phyloP scores from a whole-genome alignment of 2,113 vertebrate genomes.

The Cervus canadensis region DNA sequence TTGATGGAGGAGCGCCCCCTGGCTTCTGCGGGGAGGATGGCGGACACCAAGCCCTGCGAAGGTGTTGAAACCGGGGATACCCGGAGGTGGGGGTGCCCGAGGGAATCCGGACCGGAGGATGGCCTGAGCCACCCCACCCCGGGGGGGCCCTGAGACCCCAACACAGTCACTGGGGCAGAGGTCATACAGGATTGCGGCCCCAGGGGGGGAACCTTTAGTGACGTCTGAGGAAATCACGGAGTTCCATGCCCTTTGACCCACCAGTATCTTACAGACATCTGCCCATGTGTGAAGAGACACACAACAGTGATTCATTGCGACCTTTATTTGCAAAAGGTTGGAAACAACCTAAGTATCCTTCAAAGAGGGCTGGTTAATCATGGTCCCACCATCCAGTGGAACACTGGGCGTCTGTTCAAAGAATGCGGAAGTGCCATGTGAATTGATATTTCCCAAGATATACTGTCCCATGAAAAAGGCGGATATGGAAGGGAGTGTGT shows the following conservation, averaged over 20 bases:
- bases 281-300: neutral
- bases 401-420: neutral
- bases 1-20: neutral
- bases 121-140: too few species aligned
- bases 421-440: neutral
- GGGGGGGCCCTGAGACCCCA: neutral
- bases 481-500: neutral
- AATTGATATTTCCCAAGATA: neutral
- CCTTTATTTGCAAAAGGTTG: neutral
- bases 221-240: neutral
- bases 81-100: fast-evolving
- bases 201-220: neutral
- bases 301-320: neutral
- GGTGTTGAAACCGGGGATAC: neutral
- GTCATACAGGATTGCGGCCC: too few species aligned
- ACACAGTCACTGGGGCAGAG: neutral
- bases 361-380: neutral
- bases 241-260: neutral
- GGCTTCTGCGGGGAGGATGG: neutral
- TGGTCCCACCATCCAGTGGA: fast-evolving
- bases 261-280: neutral
- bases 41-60: neutral
- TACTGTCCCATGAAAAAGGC: neutral
- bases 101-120: fast-evolving
- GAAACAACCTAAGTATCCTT: slow-evolving; percentile 54